Base-by-base conservation (phyloP, 2,888 invertebrate genomes). In the Aphodius granarius region DNA sequence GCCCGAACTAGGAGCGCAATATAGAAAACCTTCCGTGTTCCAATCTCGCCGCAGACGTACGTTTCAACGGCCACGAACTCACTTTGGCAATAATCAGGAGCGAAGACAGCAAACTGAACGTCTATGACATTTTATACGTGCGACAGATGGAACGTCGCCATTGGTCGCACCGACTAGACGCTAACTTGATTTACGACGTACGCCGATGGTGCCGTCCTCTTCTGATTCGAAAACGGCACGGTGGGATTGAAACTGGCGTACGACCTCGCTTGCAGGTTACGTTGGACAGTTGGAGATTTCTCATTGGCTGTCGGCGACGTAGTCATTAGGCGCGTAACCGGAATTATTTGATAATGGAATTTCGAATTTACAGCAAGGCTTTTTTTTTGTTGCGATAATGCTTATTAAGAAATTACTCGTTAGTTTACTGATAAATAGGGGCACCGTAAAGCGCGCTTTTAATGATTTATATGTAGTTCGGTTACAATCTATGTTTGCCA, bases 231-330 rank as follows among this genome's bases (percentile, higher is more conserved):
- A 17, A 19, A 0, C 66, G 66, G 20, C 19, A 13, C 19, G 13
- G 66, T 9, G 15, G 17, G 17, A 66, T 13, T 6, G 22, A n/a
- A 16, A 13, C 0, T 9, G 5, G 66, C 75, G 74, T 75, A 22
- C 21, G 73, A 72, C 17, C 18, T 43, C 43, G 66, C 64, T 73
- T 63, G 19, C 4, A 19, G 4, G 43, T 15, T 63, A 17, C 73
- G 21, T 21, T 80, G 81, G 91, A 91, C 92, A 92, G 93, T 92
- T 94, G 93, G 92, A 92, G 22, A 73, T 17, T 64, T 68, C 66
- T 76, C 71, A 76, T 76, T 76, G 76, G 76, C 63, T 66, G 66
- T 17, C 62, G 62, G 13, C 63, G 18, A 23, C 64, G 63, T 63
- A 72, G 63, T 18, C 21, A 21, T 66, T 68, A 22, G 72, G 75